Percentiles rank a stretch among this genome's conserved stretches.
These are phyloP conservation scores for Nannoperca obscura DNA, from an alignment of 2,797 vertebrate species.

Conservation along the genomic window DNA sequence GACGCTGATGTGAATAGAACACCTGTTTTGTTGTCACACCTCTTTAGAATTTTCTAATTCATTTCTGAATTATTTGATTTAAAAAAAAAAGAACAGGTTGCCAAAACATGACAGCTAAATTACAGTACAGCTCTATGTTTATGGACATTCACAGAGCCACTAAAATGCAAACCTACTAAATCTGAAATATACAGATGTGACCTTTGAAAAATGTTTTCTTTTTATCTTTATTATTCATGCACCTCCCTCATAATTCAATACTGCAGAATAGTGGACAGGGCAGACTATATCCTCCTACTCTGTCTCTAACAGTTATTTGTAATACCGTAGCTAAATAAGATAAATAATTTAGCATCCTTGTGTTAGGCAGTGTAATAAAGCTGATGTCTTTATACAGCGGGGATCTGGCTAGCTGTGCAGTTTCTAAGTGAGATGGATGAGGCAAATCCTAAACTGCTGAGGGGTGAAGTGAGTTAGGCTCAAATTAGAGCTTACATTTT, in stretches of 20 bases:
- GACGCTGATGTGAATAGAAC: constrained; percentile 41
- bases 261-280: constrained; percentile 21
- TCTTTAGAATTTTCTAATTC: constrained; percentile 24
- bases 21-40: constrained; percentile 43
- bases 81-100: constrained; percentile 7
- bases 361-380: constrained; percentile 74
- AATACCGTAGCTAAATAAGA: constrained; percentile 76
- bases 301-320: constrained; percentile 55
- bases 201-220: constrained; percentile 58
- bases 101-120: constrained; percentile 37
- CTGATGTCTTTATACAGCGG: constrained; percentile 83
- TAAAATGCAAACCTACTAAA: constrained; percentile 28
- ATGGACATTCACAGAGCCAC: constrained; percentile 20
- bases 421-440: constrained; percentile 89
- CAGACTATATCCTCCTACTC: constrained; percentile 33
- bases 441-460: constrained; percentile 76
- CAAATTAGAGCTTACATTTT: constrained; percentile 68
- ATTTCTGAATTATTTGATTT: constrained; percentile 32
- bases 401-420: constrained; percentile 56
- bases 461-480: constrained; percentile 82
- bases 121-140: constrained; percentile 21
- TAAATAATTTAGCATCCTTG: constrained; percentile 83
- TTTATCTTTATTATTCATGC: constrained; percentile 53
- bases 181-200: constrained; percentile 50
- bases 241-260: constrained; percentile 17